Percentiles rank a stretch among this genome's conserved stretches.
Evolutionary conservation across 2,113 vertebrate genomes (phyloP).

Genomic region (Cyanoramphus novaezelandiae): DNA sequence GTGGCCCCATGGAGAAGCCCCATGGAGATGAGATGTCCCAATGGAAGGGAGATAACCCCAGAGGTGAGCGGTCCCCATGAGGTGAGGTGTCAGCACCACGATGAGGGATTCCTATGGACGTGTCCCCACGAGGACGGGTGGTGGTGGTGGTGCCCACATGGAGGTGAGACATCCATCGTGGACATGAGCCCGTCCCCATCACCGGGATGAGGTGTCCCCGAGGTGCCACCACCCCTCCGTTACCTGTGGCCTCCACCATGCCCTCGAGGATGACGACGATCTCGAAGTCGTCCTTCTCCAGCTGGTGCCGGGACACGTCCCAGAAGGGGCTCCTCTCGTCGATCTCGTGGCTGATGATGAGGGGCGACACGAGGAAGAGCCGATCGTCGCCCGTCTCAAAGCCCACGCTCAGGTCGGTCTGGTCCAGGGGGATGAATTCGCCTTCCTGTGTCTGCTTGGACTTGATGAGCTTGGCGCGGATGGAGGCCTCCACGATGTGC

Average conservation of each 20-base stretch:
- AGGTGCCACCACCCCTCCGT: neutral
- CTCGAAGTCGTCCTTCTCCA: constrained; percentile 84
- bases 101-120: neutral
- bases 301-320: constrained; percentile 82
- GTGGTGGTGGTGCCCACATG: accelerated
- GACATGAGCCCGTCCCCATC: neutral
- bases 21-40: too few species aligned
- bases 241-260: constrained; percentile 90
- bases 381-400: constrained; percentile 88
- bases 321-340: constrained; percentile 86
- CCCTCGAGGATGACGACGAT: constrained; percentile 89
- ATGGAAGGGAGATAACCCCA: too few species aligned
- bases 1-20: neutral
- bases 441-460: constrained; percentile 89
- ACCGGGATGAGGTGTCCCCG: too few species aligned
- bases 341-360: constrained; percentile 88
- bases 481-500: constrained; percentile 89
- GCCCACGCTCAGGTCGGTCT: constrained; percentile 88
- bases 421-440: constrained; percentile 88
- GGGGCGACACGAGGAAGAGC: constrained; percentile 86
- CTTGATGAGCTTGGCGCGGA: constrained; percentile 87
- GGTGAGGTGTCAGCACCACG: too few species aligned
- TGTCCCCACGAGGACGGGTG: too few species aligned
- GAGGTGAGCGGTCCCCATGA: too few species aligned
- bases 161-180: neutral